These are phyloP conservation scores for Notodonta dromedarius DNA, from an alignment of 2,888 invertebrate genomes.

Conservation along the genomic window DNA sequence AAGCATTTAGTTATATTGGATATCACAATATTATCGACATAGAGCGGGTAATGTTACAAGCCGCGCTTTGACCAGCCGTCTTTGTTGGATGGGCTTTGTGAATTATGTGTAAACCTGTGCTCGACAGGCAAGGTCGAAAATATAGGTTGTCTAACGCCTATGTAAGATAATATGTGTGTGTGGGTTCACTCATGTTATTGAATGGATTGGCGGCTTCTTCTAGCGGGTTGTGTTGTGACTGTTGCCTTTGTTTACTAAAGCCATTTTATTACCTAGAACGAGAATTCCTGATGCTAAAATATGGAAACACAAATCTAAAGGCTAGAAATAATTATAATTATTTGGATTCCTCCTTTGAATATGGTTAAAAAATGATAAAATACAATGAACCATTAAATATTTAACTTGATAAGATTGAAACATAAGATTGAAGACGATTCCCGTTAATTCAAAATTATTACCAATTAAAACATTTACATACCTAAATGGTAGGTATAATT, in stretches of 20 bases:
- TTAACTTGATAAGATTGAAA: no score
- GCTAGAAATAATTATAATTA: no score
- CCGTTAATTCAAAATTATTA: no score
- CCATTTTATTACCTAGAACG: background rate
- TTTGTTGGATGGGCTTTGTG: conserved; percentile 29
- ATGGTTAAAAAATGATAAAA: no score
- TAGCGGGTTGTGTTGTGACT: conserved; percentile 12
- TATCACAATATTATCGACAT: conserved; percentile 71
- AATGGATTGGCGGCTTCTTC: background rate
- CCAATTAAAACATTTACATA: no score
- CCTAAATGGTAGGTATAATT: no score
- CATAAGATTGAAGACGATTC: no score
- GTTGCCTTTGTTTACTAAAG: background rate
- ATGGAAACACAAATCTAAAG: no score
- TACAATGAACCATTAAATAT: no score
- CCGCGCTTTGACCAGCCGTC: conserved; percentile 37
- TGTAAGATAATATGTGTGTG: conserved; percentile 4
- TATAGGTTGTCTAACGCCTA: conserved; percentile 20
- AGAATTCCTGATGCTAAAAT: no score
- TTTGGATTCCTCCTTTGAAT: no score
- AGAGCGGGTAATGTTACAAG: conserved; percentile 49
- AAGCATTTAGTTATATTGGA: conserved; percentile 81
- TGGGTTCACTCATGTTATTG: conserved; percentile 9
- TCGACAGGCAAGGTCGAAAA: conserved; percentile 25
- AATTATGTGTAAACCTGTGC: conserved; percentile 17